Evolutionary conservation across 2,888 invertebrate genomes (phyloP).

Genomic region (Heliothis peltigera): DNA sequence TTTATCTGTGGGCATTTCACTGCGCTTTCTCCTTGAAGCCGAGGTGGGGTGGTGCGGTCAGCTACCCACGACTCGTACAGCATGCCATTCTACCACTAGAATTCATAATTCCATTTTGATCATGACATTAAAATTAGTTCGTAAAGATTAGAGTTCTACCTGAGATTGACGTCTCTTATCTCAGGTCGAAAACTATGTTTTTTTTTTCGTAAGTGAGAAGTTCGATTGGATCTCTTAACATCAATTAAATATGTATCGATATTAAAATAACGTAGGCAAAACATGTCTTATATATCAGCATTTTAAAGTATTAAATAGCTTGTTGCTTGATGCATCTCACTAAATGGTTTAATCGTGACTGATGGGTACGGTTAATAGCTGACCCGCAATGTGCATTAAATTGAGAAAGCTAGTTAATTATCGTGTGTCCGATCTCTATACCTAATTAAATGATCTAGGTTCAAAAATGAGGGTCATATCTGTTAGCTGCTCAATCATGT

Average conservation of each 20-base stretch:
- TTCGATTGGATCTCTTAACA: background rate
- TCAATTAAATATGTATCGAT: background rate
- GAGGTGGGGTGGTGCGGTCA: conserved; percentile 48
- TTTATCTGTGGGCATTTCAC: conserved; percentile 60
- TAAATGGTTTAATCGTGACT: conserved; percentile 2
- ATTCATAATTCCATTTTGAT: conserved; percentile 1
- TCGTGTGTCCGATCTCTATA: conserved; percentile 28
- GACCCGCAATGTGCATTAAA: background rate
- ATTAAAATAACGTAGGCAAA: too few species aligned
- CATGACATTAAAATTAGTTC: too few species aligned
- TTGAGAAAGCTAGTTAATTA: conserved; percentile 39
- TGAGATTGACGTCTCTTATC: too few species aligned
- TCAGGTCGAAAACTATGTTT: background rate
- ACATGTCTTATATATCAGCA: too few species aligned
- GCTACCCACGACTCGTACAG: conserved; percentile 24
- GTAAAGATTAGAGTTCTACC: too few species aligned
- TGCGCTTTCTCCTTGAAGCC: conserved; percentile 62
- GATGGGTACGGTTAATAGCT: conserved; percentile 13
- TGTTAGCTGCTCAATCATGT: conserved; percentile 57
- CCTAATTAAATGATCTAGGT: conserved; percentile 45
- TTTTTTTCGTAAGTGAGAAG: background rate
- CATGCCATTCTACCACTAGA: background rate
- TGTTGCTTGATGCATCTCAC: background rate
- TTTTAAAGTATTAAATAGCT: too few species aligned
- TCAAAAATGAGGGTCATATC: conserved; percentile 54